phyloP scores from a whole-genome alignment of 2,797 vertebrate species.

The Crax fasciolata region DNA sequence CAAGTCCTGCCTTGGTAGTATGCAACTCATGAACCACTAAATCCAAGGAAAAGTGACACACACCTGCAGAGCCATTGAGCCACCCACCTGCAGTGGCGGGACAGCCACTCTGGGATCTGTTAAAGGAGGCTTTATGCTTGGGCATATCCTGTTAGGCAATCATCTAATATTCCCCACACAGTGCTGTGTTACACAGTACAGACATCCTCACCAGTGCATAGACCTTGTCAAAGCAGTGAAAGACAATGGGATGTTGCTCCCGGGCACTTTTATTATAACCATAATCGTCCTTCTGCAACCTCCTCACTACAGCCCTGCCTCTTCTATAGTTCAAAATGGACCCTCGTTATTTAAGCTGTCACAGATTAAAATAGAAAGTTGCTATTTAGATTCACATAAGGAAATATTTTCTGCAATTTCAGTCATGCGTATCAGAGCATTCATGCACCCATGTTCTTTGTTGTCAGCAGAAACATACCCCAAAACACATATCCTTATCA shows the following conservation, averaged over 20 bases:
- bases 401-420: neutral
- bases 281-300: neutral
- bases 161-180: neutral
- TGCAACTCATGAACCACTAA: fast-evolving
- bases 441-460: neutral
- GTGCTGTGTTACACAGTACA: neutral
- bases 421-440: neutral
- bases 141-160: neutral
- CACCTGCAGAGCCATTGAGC: neutral
- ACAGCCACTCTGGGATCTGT: neutral
- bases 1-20: neutral
- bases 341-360: constrained; percentile 41
- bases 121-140: neutral
- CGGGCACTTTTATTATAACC: neutral
- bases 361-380: constrained; percentile 32
- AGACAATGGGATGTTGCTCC: neutral
- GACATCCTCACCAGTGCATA: neutral
- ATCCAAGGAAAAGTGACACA: neutral
- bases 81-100: neutral
- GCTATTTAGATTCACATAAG: neutral
- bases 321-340: constrained; percentile 24
- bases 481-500: neutral
- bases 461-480: neutral
- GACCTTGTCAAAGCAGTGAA: neutral
- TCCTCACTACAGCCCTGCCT: neutral